Conservation (phyloP, 2,113 vertebrate genomes). For the Otus sunia region DNA sequence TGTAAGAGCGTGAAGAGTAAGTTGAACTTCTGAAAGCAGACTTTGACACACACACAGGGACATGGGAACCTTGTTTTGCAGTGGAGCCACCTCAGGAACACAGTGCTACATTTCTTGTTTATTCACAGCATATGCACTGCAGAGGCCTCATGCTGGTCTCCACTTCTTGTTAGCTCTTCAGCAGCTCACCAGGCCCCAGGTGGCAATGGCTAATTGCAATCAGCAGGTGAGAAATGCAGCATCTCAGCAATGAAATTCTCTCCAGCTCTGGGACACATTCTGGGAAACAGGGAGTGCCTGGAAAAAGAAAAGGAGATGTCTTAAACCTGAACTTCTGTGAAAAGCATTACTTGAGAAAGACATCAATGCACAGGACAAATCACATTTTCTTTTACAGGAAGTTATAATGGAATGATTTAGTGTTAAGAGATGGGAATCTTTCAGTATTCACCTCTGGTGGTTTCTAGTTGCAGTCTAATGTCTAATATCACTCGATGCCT, state of each 20-base stretch:
- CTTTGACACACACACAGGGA: neutral
- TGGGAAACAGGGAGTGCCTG: conserved; percentile 17
- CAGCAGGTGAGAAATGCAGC: conserved; percentile 73
- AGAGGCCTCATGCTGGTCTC: conserved; percentile 39
- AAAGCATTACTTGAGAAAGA: conserved; percentile 60
- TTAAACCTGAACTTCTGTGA: conserved; percentile 59
- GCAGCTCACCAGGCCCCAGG: conserved; percentile 60
- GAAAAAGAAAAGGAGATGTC: conserved; percentile 42
- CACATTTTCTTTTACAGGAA: neutral
- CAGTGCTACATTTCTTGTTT: conserved; percentile 5
- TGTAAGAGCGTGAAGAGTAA: neutral
- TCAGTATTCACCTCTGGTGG: neutral
- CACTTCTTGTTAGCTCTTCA: conserved; percentile 69
- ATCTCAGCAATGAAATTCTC: conserved; percentile 57
- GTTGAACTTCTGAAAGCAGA: neutral
- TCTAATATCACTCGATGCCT: neutral
- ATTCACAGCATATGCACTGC: conserved; percentile 16
- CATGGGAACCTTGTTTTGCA: neutral
- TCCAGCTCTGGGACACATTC: conserved; percentile 36
- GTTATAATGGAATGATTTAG: conserved; percentile 42
- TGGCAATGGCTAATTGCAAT: conserved; percentile 69
- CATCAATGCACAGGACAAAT: neutral
- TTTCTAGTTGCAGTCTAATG: neutral
- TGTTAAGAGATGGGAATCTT: conserved; percentile 21
- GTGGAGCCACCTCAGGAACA: neutral